Base-by-base conservation (phyloP, 2,113 vertebrate species). In the Odocoileus hemionus region DNA sequence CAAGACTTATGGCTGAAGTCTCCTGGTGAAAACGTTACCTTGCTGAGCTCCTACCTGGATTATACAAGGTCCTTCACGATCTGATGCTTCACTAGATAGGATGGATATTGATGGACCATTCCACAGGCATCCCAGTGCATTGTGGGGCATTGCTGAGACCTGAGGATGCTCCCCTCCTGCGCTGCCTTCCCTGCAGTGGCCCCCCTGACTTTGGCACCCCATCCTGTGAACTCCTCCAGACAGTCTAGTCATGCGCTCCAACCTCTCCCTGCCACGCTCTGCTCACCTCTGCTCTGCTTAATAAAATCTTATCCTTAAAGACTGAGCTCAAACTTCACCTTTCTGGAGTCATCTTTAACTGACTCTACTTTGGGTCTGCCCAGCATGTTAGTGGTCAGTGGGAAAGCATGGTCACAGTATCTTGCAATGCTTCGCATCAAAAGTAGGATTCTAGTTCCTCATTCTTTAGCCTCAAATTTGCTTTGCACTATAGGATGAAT, bases 141-240 rank as follows among this genome's bases (percentile, higher is more conserved):
- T 43, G 13, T 28, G 26, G 25, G 61, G 13, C 45, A 13, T 0
- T 17, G 64, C 3, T 2, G 3, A 55, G 47, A 10, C 2, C 2
- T 7, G 23, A 25, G 6, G 5, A 6, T 9, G 2, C 1, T 52
- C 3, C 47, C 9, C 33, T 28, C 47, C 36, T 28, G 9, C 19
- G 9, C 8, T 1, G 45, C 39, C 39, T 57, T 74, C 11, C 15
- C 79, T 36, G 10, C 19, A 4, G 11, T 67, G 39, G 58, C 6
- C 58, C 43, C 54, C 30, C 60, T 12, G 52, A 80, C 25, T 26
- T 60, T 52, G 74, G 15, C 8, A 33, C 6, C 26, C 57, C 45
- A 80, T 7, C 17, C 55, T 58, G 39, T 7, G 36, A 85, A 28
- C 7, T 1, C n/a, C 11, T 2, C 43, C 50, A 7, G 87, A 47